A percentile compares a stretch with the other conserved stretches of the same genome.
Conservation (phyloP, 1,140 invertebrate species). For the Drosophila takahashii region DNA sequence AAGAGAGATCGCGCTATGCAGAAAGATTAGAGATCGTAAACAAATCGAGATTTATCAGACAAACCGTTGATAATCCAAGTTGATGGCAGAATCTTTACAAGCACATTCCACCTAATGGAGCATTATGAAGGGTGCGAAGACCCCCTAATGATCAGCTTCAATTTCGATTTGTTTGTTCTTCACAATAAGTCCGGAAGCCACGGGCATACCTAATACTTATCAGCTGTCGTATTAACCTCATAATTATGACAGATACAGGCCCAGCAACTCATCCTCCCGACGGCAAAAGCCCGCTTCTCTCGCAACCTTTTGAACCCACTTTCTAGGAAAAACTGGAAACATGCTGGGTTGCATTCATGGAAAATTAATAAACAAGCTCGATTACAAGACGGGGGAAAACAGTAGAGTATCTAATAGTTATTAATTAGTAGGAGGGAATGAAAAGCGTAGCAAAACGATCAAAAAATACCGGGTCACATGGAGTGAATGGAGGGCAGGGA, state of each 20-base stretch:
- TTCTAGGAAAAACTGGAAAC: slow-evolving; percentile 24
- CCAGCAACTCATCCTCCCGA: slow-evolving; percentile 10
- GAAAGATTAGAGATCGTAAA: slow-evolving; percentile 10
- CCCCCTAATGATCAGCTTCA: slow-evolving; percentile 7
- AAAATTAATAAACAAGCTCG: slow-evolving; percentile 69
- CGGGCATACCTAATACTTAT: slow-evolving; percentile 17
- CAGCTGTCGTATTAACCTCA: slow-evolving; percentile 43
- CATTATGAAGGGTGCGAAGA: background rate
- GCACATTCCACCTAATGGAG: slow-evolving; percentile 1
- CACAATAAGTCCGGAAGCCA: slow-evolving; percentile 19
- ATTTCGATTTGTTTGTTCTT: slow-evolving; percentile 5
- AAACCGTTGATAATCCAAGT: slow-evolving; percentile 6
- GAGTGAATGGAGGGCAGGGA: slow-evolving; percentile 15
- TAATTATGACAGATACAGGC: slow-evolving; percentile 52
- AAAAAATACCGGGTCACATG: slow-evolving; percentile 74
- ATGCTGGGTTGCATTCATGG: slow-evolving; percentile 19
- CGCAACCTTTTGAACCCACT: slow-evolving; percentile 52
- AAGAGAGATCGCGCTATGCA: slow-evolving; percentile 5
- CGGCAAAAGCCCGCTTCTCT: slow-evolving; percentile 26
- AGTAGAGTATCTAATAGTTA: slow-evolving; percentile 65
- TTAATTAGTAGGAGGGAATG: slow-evolving; percentile 77
- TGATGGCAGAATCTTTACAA: background rate
- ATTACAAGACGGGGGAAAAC: slow-evolving; percentile 43
- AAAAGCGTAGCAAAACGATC: slow-evolving; percentile 76
- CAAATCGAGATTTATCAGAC: background rate